phyloP scores from a whole-genome alignment of 1,140 invertebrate species.

The Lordiphosa mommai region DNA sequence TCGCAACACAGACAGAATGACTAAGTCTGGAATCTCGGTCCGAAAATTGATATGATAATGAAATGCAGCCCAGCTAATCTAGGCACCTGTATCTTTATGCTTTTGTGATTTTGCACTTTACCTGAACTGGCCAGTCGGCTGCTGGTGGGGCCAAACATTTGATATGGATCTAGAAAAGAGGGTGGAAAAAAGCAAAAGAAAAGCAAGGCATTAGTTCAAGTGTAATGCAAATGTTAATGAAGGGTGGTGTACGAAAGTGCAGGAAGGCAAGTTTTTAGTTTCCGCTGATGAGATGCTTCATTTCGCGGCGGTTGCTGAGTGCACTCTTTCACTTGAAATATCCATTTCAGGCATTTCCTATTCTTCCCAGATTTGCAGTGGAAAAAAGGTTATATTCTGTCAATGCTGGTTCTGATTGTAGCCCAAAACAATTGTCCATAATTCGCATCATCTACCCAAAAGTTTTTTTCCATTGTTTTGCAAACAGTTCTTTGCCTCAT shows the following conservation, averaged over 20 bases:
- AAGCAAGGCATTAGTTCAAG: conserved; percentile 50
- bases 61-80: conserved; percentile 60
- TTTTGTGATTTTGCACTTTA: conserved; percentile 79
- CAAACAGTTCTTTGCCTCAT: conserved; percentile 7
- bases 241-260: conserved; percentile 28
- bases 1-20: conserved; percentile 38
- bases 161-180: conserved; percentile 93
- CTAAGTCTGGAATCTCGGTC: conserved; percentile 59
- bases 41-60: conserved; percentile 76
- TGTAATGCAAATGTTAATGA: conserved; percentile 71
- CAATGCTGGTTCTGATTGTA: conserved; percentile 22
- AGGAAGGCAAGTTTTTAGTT: conserved; percentile 46
- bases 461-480: conserved; percentile 19
- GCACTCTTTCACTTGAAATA: conserved; percentile 52
- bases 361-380: conserved; percentile 2
- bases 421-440: conserved; percentile 47
- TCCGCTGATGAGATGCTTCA: conserved; percentile 65
- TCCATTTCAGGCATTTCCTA: conserved; percentile 65
- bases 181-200: conserved; percentile 39
- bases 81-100: conserved; percentile 79
- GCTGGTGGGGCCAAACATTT: conserved; percentile 96
- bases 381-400: conserved; percentile 46
- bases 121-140: conserved; percentile 95
- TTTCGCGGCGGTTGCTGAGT: conserved; percentile 59
- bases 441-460: conserved; percentile 54